Conservation (phyloP, 2,113 vertebrate genomes). For the Odocoileus hemionus region DNA sequence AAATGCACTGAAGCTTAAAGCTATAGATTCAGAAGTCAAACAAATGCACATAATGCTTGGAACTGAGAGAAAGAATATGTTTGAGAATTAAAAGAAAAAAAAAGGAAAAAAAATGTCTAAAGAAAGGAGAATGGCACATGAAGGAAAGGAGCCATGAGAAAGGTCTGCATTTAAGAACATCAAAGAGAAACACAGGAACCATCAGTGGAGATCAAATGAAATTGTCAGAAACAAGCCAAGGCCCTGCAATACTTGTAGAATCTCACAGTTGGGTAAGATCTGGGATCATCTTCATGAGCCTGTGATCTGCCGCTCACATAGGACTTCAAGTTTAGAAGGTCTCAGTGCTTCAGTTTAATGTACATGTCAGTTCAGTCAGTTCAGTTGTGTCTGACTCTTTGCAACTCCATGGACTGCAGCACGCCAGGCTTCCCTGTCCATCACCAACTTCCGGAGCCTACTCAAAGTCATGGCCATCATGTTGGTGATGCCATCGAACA, state of each 20-base stretch:
- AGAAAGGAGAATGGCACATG: not conserved
- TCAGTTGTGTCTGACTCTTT: not conserved
- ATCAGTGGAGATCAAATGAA: not conserved
- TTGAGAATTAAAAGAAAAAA: not conserved
- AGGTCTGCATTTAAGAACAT: not conserved
- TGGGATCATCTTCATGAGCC: accelerated
- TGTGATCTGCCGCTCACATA: not conserved
- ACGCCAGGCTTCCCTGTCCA: not conserved
- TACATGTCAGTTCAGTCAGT: not conserved
- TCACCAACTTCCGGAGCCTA: not conserved
- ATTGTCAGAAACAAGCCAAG: not conserved
- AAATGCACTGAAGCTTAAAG: not conserved
- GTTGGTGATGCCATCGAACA: not conserved
- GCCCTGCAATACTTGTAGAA: not conserved
- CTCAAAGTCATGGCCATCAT: not conserved
- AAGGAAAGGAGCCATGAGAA: not conserved
- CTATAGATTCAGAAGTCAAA: not conserved
- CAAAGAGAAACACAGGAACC: not conserved
- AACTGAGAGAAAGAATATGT: not conserved
- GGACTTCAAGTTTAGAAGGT: not conserved
- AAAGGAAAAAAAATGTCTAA: not conserved
- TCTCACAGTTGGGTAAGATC: no score
- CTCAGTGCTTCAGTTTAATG: not conserved
- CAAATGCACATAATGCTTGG: not conserved
- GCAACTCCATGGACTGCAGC: not conserved